Percentiles rank a stretch among this genome's conserved stretches.
These are phyloP conservation scores for Cydia amplana DNA, from an alignment of 1,140 invertebrate species.

Conservation along the genomic window DNA sequence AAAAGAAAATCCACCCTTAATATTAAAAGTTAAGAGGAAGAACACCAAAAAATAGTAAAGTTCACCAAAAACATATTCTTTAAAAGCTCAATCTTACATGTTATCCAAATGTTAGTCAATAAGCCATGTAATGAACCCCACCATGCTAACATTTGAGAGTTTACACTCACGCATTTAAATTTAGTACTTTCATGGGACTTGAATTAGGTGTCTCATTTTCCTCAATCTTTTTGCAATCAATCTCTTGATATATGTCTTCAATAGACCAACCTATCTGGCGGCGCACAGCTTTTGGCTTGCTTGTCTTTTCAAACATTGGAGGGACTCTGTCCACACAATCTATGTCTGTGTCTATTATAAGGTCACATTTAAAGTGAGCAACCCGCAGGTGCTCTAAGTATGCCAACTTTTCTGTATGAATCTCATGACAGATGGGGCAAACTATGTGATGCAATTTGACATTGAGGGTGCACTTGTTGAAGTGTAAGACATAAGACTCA, in stretches of 20 bases:
- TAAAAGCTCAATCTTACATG: background rate
- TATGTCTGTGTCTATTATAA: slow-evolving; percentile 48
- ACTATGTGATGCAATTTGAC: slow-evolving; percentile 73
- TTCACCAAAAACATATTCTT: background rate
- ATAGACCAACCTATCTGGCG: slow-evolving; percentile 75
- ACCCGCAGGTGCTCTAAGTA: slow-evolving; percentile 67
- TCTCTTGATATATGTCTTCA: slow-evolving; percentile 76
- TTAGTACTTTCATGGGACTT: slow-evolving; percentile 70
- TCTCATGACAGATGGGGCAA: slow-evolving; percentile 71
- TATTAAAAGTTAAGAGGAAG: background rate
- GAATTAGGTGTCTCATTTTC: slow-evolving; percentile 62
- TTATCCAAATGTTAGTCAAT: slow-evolving; percentile 46
- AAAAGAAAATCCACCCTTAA: too few species aligned
- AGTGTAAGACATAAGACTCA: slow-evolving; percentile 68
- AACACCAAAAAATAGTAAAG: background rate
- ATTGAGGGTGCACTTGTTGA: slow-evolving; percentile 73
- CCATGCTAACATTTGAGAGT: slow-evolving; percentile 62
- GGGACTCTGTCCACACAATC: slow-evolving; percentile 70
- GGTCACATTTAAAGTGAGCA: slow-evolving; percentile 59
- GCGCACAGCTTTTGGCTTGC: slow-evolving; percentile 64
- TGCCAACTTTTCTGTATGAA: slow-evolving; percentile 59
- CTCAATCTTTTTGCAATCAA: slow-evolving; percentile 68
- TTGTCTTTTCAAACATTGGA: slow-evolving; percentile 63
- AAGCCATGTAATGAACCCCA: slow-evolving; percentile 47
- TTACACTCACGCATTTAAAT: slow-evolving; percentile 75